These are phyloP conservation scores for Azemiops feae DNA, from an alignment of 2,113 vertebrate genomes.

Conservation along the genomic window DNA sequence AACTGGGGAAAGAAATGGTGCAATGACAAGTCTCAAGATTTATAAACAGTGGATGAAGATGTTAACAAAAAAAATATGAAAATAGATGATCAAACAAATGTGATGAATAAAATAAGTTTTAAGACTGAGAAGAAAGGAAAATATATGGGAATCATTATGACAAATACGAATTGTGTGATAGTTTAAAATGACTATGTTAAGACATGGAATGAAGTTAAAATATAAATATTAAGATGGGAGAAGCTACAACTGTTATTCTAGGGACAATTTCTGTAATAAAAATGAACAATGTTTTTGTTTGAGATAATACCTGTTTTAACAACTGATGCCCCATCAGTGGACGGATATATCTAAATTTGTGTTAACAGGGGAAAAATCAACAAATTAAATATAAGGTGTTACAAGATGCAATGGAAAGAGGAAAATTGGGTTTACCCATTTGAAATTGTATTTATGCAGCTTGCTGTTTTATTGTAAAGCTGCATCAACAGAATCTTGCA, in stretches of 20 bases:
- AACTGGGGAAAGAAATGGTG: background rate
- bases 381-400: background rate
- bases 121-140: background rate
- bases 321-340: background rate
- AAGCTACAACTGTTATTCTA: background rate
- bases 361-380: background rate
- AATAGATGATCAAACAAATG: background rate
- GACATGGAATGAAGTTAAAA: background rate
- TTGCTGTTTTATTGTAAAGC: background rate
- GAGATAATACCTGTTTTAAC: background rate
- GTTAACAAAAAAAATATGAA: background rate
- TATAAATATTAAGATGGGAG: background rate
- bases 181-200: background rate
- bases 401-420: background rate
- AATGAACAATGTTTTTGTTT: background rate
- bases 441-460: background rate
- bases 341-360: background rate
- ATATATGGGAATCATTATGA: background rate
- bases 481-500: background rate
- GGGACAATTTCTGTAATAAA: background rate
- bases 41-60: background rate
- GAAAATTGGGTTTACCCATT: background rate
- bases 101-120: background rate
- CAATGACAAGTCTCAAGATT: background rate
- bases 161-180: background rate